phyloP scores from a whole-genome alignment of 2,113 vertebrate species.

The Raphicerus campestris region DNA sequence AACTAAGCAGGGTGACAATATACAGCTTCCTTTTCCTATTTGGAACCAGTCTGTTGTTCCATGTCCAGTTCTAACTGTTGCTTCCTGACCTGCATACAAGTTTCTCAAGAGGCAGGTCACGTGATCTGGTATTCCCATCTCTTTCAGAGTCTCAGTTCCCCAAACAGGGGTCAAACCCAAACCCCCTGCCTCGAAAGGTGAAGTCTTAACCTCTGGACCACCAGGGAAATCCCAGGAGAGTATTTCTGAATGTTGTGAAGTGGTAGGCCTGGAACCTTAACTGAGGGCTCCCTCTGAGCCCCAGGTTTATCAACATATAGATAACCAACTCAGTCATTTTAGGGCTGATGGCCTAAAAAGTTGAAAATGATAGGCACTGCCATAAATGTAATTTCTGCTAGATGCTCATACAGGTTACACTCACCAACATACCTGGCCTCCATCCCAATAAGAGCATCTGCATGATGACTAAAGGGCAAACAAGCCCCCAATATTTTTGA shows the following conservation, averaged over 20 bases:
- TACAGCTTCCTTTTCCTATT: no score
- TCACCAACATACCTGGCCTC: neutral
- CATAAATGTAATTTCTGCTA: neutral
- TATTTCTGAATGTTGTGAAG: neutral
- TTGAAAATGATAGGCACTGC: neutral
- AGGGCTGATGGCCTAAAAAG: neutral
- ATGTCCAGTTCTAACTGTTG: no score
- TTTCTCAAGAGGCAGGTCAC: no score
- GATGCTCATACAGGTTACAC: neutral
- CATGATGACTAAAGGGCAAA: neutral
- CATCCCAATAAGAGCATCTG: neutral
- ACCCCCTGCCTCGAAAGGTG: neutral
- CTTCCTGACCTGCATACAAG: no score
- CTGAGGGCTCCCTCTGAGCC: neutral
- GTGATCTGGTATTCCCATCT: no score
- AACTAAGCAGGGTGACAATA: no score
- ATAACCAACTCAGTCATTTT: neutral
- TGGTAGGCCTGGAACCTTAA: neutral
- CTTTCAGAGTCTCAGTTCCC: neutral
- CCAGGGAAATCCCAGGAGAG: neutral
- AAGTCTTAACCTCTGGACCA: neutral
- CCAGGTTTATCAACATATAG: neutral
- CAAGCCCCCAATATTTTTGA: neutral
- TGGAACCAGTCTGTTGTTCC: no score
- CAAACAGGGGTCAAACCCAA: neutral